Conservation (phyloP, 2,797 vertebrate species). For the Catamblyrhynchus diadema region DNA sequence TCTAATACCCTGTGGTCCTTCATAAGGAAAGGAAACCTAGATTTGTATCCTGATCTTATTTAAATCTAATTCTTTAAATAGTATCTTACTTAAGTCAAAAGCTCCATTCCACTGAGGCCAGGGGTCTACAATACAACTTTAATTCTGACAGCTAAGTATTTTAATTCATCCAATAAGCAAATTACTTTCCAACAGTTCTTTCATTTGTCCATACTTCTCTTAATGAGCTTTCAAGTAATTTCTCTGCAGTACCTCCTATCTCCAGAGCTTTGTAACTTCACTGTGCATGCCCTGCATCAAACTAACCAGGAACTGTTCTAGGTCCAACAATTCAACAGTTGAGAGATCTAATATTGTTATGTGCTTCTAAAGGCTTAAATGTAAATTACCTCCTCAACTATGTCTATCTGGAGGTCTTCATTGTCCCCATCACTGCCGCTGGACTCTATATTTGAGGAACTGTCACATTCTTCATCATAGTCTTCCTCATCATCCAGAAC, state of each 20-base stretch:
- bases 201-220: background rate
- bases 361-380: background rate
- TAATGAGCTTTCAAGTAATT: background rate
- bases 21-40: background rate
- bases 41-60: background rate
- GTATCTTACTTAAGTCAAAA: background rate
- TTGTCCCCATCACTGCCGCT: slow-evolving; percentile 75
- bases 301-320: background rate
- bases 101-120: background rate
- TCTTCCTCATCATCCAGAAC: slow-evolving; percentile 81
- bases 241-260: background rate
- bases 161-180: background rate
- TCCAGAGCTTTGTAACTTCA: background rate
- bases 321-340: background rate
- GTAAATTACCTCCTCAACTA: slow-evolving; percentile 76
- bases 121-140: background rate
- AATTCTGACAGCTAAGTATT: background rate
- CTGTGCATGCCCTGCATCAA: background rate
- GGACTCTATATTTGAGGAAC: slow-evolving; percentile 69
- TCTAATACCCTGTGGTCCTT: background rate
- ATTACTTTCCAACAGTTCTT: background rate
- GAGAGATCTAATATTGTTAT: background rate
- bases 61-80: background rate
- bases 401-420: slow-evolving; percentile 72
- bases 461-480: slow-evolving; percentile 71